Percentiles rank a stretch among this genome's conserved stretches.
These are phyloP conservation scores for Drosophila orosa DNA, from an alignment of 1,140 invertebrate species.

Conservation along the genomic window DNA sequence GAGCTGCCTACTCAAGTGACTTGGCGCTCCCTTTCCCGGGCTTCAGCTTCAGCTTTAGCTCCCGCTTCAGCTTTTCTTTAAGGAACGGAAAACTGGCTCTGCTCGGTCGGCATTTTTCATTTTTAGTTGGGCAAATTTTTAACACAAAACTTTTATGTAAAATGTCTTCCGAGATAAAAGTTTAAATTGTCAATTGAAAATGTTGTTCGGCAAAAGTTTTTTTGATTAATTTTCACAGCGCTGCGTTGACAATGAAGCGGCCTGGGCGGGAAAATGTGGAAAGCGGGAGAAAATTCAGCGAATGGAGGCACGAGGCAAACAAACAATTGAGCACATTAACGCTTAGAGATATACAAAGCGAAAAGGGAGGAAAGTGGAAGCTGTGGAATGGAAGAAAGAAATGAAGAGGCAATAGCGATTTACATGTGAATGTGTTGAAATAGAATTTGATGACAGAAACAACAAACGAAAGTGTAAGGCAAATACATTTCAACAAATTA, in stretches of 20 bases:
- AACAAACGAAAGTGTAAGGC: slow-evolving; percentile 63
- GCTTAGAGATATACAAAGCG: slow-evolving; percentile 57
- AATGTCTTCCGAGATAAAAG: slow-evolving; percentile 81
- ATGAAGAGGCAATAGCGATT: slow-evolving; percentile 50
- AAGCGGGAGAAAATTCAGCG: neutral
- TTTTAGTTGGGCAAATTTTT: slow-evolving; percentile 76
- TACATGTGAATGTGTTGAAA: slow-evolving; percentile 79
- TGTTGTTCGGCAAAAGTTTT: slow-evolving; percentile 83
- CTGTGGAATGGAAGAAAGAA: neutral
- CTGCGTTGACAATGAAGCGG: slow-evolving; percentile 68
- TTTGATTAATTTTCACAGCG: slow-evolving; percentile 84
- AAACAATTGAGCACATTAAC: slow-evolving; percentile 82
- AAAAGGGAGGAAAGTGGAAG: slow-evolving; percentile 9
- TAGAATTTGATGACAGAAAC: slow-evolving; percentile 73
- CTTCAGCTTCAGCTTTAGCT: neutral
- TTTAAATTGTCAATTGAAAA: slow-evolving; percentile 84
- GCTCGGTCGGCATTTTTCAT: slow-evolving; percentile 68
- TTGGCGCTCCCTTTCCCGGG: slow-evolving; percentile 13
- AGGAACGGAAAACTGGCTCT: slow-evolving; percentile 18
- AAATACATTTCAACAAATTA: slow-evolving; percentile 73
- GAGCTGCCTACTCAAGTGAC: slow-evolving; percentile 69
- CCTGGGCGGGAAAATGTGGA: neutral
- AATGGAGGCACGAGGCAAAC: slow-evolving; percentile 58
- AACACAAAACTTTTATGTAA: slow-evolving; percentile 82
- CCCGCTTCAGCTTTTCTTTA: slow-evolving; percentile 2